Percentiles rank a stretch among this genome's conserved stretches.
Conservation (phyloP, 92 coral and sea anemone species). For the Palythoa grandis region DNA sequence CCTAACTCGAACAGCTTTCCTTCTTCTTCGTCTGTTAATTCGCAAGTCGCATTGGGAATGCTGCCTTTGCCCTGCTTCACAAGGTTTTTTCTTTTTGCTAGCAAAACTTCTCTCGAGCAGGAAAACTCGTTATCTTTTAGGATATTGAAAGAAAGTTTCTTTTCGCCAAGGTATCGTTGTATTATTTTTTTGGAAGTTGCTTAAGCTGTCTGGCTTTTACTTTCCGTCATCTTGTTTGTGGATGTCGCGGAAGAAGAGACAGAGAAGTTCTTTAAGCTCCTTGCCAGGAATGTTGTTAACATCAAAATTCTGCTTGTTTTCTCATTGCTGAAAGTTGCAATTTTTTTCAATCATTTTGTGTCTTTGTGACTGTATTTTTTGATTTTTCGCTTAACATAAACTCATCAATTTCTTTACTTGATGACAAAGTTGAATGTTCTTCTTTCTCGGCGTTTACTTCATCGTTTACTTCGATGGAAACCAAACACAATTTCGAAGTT, state of each 20-base stretch:
- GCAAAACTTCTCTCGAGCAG: conserved; percentile 20
- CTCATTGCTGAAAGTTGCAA: not conserved
- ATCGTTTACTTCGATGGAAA: too few species aligned
- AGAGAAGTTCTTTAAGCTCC: not conserved
- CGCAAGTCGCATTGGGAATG: too few species aligned
- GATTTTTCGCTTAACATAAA: not conserved
- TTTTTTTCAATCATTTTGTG: not conserved
- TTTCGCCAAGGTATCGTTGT: not conserved
- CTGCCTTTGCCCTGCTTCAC: too few species aligned
- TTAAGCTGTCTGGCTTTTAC: conserved; percentile 53
- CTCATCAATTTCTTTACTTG: not conserved
- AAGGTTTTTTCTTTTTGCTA: conserved; percentile 48
- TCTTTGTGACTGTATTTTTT: not conserved
- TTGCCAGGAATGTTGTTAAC: not conserved
- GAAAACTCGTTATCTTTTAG: too few species aligned
- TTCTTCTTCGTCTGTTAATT: too few species aligned
- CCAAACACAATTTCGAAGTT: too few species aligned
- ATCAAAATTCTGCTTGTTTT: not conserved
- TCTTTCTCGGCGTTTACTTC: not conserved
- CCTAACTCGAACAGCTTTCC: not conserved
- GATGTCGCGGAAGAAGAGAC: too few species aligned
- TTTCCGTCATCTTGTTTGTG: too few species aligned
- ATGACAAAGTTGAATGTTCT: not conserved
- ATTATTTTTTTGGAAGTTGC: conserved; percentile 46
- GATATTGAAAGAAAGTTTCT: too few species aligned